Evolutionary conservation across 2,888 invertebrate species (phyloP).

Genomic region (Corbicula japonica): DNA sequence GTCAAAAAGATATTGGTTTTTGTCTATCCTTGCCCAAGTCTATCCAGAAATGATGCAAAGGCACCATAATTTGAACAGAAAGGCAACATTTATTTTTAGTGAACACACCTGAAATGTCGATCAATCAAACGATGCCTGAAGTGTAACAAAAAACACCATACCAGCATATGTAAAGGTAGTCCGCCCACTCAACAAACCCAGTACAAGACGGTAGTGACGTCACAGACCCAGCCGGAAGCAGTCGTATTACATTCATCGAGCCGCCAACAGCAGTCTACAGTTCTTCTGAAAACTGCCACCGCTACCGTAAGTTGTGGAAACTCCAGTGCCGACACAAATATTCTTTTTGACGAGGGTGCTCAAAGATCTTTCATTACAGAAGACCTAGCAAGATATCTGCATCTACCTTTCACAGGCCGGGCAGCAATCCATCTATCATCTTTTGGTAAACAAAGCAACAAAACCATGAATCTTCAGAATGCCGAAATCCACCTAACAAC

Average conservation of each 20-base stretch:
- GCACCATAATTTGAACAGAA: no score
- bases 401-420: slow-evolving; percentile 13
- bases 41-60: no score
- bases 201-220: background rate
- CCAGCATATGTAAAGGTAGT: no score
- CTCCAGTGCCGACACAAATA: slow-evolving; percentile 7
- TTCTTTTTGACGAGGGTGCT: slow-evolving; percentile 43
- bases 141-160: no score
- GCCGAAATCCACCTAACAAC: slow-evolving; percentile 22
- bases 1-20: no score
- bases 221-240: background rate
- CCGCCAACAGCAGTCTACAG: background rate
- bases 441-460: no score
- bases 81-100: no score
- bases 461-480: no score
- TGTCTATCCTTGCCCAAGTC: no score
- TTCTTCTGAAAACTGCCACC: slow-evolving; percentile 13
- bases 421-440: slow-evolving; percentile 37
- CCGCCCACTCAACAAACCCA: background rate
- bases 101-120: no score
- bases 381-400: slow-evolving; percentile 39
- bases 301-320: slow-evolving; percentile 13
- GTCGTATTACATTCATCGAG: background rate
- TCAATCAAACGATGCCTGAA: no score
- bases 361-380: slow-evolving; percentile 48